Base-by-base conservation (phyloP, 1,140 invertebrate species). In the Schmidtea mediterranea region DNA sequence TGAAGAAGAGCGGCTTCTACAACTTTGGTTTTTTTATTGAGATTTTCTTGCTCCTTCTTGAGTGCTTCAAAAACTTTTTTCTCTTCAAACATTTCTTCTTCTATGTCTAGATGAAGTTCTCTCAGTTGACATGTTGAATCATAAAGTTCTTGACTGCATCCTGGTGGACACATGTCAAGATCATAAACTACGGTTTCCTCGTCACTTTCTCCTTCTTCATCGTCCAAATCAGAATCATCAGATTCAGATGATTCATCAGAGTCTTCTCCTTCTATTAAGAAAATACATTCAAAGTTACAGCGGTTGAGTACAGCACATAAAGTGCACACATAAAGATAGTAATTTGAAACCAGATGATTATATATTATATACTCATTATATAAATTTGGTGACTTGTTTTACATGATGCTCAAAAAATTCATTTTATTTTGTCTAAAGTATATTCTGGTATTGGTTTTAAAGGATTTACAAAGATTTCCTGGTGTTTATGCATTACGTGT, bases 151-250 rank as follows among this genome's bases (percentile, higher is more conserved):
- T 61, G 68, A 43, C 79, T 76, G 58, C 78, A 77, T 1, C 74
- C 78, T 19, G 71, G 64, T 0, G 79, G 79, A 57, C 79, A 80
- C 16, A 76, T 62, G 58, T 71, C 74, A 52, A 80, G 76, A 57
- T 82, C 77, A 18, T 76, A 69, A 37, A 58, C 59, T 38, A 45
- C 51, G n/a, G 36, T 23, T 50, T 66, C 62, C 22, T 56, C 57
- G 45, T 63, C 63, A 8, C 58, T 59, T 23, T 41, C 40, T 23
- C 22, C 40, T 23, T 41, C 40, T 37, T 46, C 45, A 22, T 24
- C 16, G 6, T 46, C 23, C 13, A 46, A 21, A 22, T 46, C 23
- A 36, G 45, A 22, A 40, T 63, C 62, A 46, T 63, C 64, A 49
- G 66, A 63, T 45, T 58, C 58, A 50, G 59, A 58, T 9, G 54